Evolutionary conservation across 2,888 invertebrate species (phyloP).

Genomic region (Fragum fragum): DNA sequence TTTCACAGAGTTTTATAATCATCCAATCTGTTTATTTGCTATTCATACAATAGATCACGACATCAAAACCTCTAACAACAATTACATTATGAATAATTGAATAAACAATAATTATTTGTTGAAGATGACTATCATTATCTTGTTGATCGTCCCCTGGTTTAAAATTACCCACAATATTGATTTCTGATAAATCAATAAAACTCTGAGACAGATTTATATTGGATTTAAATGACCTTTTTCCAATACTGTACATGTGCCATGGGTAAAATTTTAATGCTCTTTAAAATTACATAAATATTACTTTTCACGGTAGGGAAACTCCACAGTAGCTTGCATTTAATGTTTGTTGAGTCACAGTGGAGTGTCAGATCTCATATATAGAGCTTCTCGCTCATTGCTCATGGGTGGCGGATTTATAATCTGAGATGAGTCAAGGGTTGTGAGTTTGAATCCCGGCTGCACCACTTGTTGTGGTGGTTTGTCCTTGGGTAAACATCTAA

Average conservation of each 20-base stretch:
- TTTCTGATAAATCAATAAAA: slow-evolving; percentile 20
- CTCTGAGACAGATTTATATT: slow-evolving; percentile 22
- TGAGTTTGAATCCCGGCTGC: no score
- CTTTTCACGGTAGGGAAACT: no score
- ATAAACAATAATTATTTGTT: slow-evolving; percentile 29
- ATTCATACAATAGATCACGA: slow-evolving; percentile 19
- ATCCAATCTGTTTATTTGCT: slow-evolving; percentile 24
- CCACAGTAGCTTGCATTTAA: no score
- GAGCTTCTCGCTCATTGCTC: no score
- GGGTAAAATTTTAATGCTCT: background rate
- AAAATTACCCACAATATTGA: slow-evolving; percentile 15
- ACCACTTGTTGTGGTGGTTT: no score
- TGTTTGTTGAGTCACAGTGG: no score
- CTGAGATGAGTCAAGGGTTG: no score
- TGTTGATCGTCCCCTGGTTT: background rate
- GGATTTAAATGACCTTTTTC: slow-evolving; percentile 24
- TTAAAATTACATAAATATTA: no score
- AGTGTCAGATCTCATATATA: no score
- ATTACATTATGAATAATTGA: slow-evolving; percentile 27
- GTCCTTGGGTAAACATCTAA: no score
- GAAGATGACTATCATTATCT: slow-evolving; percentile 10
- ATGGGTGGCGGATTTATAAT: no score
- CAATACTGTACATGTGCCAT: background rate
- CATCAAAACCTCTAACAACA: slow-evolving; percentile 6
- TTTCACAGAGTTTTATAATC: slow-evolving; percentile 2